Evolutionary conservation across 2,113 vertebrate genomes (phyloP).

Genomic region (Dipodomys spectabilis): DNA sequence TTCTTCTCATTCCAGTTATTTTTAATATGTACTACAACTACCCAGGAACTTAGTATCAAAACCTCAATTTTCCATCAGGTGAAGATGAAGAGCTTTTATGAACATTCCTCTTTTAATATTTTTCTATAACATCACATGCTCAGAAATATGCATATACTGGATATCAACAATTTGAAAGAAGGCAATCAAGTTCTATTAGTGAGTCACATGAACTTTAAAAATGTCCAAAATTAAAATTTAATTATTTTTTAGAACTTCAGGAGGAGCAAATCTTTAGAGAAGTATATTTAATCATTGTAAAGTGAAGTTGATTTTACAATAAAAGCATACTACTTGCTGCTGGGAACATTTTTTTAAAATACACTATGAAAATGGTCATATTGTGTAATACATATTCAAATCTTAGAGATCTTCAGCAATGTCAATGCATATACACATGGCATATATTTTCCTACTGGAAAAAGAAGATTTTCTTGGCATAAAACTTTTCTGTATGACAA

Average conservation of each 20-base stretch:
- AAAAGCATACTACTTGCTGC: not conserved
- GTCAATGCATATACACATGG: too few relatives aligned
- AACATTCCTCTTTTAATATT: not conserved
- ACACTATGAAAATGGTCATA: not conserved
- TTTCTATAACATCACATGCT: not conserved
- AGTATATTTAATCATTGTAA: not conserved
- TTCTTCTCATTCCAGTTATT: not conserved
- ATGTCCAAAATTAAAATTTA: not conserved
- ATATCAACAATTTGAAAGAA: not conserved
- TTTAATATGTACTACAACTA: not conserved
- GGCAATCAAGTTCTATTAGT: not conserved
- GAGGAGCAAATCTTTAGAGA: not conserved
- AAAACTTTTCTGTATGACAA: too few relatives aligned
- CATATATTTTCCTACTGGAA: too few relatives aligned
- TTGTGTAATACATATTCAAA: not conserved
- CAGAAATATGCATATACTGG: not conserved
- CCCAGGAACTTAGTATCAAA: not conserved
- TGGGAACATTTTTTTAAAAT: not conserved
- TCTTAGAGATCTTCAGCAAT: not conserved
- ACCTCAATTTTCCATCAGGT: not conserved
- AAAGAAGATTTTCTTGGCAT: too few relatives aligned
- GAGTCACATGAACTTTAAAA: not conserved
- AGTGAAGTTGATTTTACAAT: not conserved
- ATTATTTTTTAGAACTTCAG: not conserved
- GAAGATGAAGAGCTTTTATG: not conserved